Conservation (phyloP, 2,888 invertebrate genomes). For the Brenthis hecate region DNA sequence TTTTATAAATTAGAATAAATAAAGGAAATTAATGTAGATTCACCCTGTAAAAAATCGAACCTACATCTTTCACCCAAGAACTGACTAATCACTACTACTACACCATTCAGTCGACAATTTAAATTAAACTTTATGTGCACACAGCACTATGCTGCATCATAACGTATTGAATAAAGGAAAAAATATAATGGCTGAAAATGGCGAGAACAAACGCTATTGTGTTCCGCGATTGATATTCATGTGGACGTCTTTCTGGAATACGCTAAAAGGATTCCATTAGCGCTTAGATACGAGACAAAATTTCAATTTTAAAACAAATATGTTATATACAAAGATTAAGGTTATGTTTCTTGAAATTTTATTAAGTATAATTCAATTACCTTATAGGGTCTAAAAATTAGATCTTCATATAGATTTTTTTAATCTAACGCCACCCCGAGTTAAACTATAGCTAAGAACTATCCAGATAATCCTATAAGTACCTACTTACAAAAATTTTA, state of each 20-base stretch:
- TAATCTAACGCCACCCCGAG: no score
- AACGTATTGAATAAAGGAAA: slow-evolving; percentile 50
- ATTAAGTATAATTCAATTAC: no score
- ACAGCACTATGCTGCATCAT: slow-evolving; percentile 20
- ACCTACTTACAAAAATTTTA: no score
- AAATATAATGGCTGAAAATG: slow-evolving; percentile 49
- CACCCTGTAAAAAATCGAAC: no score
- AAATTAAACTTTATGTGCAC: background rate
- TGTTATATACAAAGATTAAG: background rate
- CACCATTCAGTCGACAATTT: background rate
- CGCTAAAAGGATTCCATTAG: slow-evolving; percentile 25
- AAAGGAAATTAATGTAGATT: no score
- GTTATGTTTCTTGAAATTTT: background rate
- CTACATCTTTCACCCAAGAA: background rate
- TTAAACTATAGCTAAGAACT: no score
- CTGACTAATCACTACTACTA: background rate
- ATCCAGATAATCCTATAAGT: no score
- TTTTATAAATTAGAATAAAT: no score
- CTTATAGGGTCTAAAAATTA: no score
- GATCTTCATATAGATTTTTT: no score
- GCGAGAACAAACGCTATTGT: slow-evolving; percentile 45
- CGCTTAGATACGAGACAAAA: slow-evolving; percentile 15
- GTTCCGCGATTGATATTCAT: slow-evolving; percentile 28
- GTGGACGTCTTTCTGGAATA: slow-evolving; percentile 22
- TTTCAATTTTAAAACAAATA: slow-evolving; percentile 1